Base-by-base conservation (phyloP, 1,140 invertebrate species). In the Lanistes nyassanus region DNA sequence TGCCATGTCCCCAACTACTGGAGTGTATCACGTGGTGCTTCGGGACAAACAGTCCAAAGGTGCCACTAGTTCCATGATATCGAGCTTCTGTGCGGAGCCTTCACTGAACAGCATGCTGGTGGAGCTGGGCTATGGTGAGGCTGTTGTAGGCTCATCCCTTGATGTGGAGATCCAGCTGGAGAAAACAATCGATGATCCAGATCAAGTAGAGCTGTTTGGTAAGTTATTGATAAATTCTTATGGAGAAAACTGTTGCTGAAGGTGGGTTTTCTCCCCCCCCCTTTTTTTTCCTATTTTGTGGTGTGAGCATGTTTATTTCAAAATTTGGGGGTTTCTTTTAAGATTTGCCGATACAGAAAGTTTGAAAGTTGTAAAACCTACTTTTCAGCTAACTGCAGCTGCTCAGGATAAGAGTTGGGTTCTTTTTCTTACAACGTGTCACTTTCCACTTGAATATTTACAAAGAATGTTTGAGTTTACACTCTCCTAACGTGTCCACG, bases 111-210 rank as follows among this genome's bases (percentile, higher is more conserved):
- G 53, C 29, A 31, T 64, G 6, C 60, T 80, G 6, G 74, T 76
- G n/a, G 76, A 80, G 16, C 55, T 80, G n/a, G 79, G 79, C 39
- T 56, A 76, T 31, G 79, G 76, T 42, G 74, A 62, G 36, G 76
- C 79, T 55, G 58, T 78, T n/a, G 4, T 56, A 19, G 79, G 79
- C 34, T 77, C 79, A n/a, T 31, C 70, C 16, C 42, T 80, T 3
- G 79, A 80, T 29, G 62, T 77, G 36, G 70, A 34, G 13, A 34
- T 72, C 4, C 70, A 72, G 34, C 7, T 72, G 55, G 70, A 72
- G 56, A 60, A 56, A 16, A 72, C 70, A 11, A 72, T 72, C 53
- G 60, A 72, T 29, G 70, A 72, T 29, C 70, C 70, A 23, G 70
- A 72, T 19, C 31, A 62, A 31, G 5, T 72, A 36, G 55, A 58